Conservation (phyloP, 2,888 invertebrate genomes). For the Idaea dimidiata region DNA sequence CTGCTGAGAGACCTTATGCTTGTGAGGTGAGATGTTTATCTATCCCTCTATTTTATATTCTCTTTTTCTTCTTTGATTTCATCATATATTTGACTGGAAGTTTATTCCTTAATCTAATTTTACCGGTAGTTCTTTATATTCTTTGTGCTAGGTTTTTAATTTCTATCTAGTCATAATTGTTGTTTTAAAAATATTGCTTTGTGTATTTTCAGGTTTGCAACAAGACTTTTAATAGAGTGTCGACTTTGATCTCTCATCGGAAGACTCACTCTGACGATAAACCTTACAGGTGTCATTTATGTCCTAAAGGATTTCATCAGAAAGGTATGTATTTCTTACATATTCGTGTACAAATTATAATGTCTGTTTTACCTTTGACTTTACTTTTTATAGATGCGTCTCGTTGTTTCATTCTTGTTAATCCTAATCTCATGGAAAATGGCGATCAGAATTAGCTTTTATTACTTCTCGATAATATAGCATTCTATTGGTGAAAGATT, state of each 20-base stretch:
- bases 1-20: constrained; percentile 86
- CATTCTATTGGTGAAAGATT: too few species aligned
- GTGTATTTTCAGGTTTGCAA: constrained; percentile 77
- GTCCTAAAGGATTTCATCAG: constrained; percentile 90
- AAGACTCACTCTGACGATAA: constrained; percentile 89
- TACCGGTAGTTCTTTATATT: too few species aligned
- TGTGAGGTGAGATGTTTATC: constrained; percentile 76
- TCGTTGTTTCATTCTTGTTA: too few species aligned
- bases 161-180: too few species aligned
- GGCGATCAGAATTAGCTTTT: too few species aligned
- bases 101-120: too few species aligned
- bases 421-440: too few species aligned
- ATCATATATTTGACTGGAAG: too few species aligned
- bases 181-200: not conserved
- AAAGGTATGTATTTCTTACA: constrained; percentile 82
- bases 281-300: constrained; percentile 86
- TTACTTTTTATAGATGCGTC: not conserved
- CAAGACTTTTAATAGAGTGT: constrained; percentile 89
- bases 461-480: too few species aligned
- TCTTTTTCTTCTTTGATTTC: not conserved
- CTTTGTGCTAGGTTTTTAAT: too few species aligned
- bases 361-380: constrained; percentile 2
- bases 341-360: constrained; percentile 12
- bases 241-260: constrained; percentile 89
- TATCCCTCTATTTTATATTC: constrained; percentile 1